Base-by-base conservation (phyloP, 2,888 invertebrate species). In the Molorchus minor region DNA sequence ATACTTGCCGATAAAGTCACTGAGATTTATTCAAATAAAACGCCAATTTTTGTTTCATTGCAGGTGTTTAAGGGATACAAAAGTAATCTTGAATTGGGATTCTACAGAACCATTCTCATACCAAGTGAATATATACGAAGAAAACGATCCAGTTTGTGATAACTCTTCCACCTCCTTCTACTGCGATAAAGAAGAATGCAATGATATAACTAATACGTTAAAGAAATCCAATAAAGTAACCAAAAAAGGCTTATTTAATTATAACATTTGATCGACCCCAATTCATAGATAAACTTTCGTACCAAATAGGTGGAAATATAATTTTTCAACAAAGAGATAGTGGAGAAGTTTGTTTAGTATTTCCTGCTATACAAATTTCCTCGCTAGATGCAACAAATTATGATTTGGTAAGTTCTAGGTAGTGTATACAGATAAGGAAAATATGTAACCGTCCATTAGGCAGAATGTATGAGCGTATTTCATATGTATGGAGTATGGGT, bases 341-440 rank as follows among this genome's bases (percentile, higher is more conserved):
- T 2, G 43, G 46, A 21, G 47, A 58, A 19, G 19, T 53, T 25
- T 38, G 16, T 29, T 3, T 62, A 5, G 35, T 51, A 2, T 40
- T 65, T 15, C 68, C 67, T 5, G 15, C 46, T 10, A 49, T 70
- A n/a, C 30, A 44, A 45, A 49, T 70, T 30, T 51, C 56, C 7
- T 30, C 58, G n/a, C 36, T 40, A 16, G 68, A 70, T 53, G 25
- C 49, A 17, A 61, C 56, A 15, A 52, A 36, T 29, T 40, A 54
- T 21, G 10, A 33, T 29, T 40, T 49, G 16, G 40, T 56, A 51
- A 53, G 56, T 36, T 3, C 4, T n/a, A n/a, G n/a, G n/a, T n/a
- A n/a, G n/a, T n/a, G n/a, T n/a, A n/a, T n/a, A n/a, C n/a, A n/a
- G n/a, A n/a, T n/a, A n/a, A n/a, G n/a, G n/a, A n/a, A n/a, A n/a